These are phyloP conservation scores for Caenorhabditis japonica DNA, from an alignment of 2,888 invertebrate species.

Conservation along the genomic window DNA sequence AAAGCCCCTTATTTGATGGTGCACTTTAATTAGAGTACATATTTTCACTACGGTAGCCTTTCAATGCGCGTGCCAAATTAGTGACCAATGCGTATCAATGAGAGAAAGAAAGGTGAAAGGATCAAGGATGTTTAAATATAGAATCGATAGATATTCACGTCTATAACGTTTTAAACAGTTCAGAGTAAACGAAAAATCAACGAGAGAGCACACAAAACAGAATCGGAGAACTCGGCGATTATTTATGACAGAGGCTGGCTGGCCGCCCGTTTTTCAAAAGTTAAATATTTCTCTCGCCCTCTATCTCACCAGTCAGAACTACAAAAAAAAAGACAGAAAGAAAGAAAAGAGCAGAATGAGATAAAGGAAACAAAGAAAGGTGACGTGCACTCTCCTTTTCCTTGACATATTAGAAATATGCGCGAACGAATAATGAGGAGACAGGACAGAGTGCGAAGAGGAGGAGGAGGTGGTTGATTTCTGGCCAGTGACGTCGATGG, in stretches of 20 bases:
- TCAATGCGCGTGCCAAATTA: no score
- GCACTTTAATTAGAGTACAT: no score
- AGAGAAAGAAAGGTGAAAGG: no score
- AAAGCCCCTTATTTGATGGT: no score
- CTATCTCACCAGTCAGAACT: neutral
- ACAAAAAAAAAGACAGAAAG: neutral
- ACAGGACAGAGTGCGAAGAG: no score
- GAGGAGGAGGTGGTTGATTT: constrained; percentile 24
- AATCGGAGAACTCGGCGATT: neutral
- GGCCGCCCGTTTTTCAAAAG: constrained; percentile 7
- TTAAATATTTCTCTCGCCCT: no score
- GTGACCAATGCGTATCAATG: no score
- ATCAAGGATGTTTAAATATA: no score
- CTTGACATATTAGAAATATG: constrained; percentile 13
- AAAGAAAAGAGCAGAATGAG: constrained; percentile 3
- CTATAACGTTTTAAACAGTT: no score
- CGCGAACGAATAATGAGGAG: constrained; percentile 38
- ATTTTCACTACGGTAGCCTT: no score
- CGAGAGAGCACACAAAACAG: neutral
- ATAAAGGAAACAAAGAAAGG: constrained; percentile 12
- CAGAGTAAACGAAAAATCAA: neutral
- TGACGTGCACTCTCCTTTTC: constrained; percentile 25
- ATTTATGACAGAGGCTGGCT: no score
- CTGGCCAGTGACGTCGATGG: constrained; percentile 37
- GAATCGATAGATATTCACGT: no score